phyloP scores from a whole-genome alignment of 2,797 vertebrate species.

The Clarias fuscus region DNA sequence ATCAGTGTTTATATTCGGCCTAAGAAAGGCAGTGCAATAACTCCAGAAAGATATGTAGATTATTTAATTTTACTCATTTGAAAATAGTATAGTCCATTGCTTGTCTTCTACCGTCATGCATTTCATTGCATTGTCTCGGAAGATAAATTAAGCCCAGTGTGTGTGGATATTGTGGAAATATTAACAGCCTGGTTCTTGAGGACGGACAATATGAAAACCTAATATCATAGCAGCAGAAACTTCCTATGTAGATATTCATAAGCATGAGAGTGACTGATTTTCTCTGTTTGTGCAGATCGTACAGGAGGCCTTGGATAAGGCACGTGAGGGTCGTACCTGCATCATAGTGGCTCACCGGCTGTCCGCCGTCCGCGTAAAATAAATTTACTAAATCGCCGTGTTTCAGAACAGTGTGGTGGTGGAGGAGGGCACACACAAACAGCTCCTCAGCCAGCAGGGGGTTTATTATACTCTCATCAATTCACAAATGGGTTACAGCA shows the following conservation, averaged over 20 bases:
- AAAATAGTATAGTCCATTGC: no score
- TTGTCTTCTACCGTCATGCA: background rate
- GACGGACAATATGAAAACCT: background rate
- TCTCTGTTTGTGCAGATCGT: conserved; percentile 76
- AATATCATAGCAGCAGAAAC: background rate
- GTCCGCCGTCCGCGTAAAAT: no score
- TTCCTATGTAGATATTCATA: background rate
- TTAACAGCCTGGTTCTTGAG: background rate
- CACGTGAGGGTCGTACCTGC: conserved; percentile 87
- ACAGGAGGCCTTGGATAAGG: conserved; percentile 90
- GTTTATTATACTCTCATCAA: conserved; percentile 86
- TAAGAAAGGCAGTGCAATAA: no score
- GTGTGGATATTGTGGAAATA: background rate
- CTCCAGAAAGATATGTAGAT: no score
- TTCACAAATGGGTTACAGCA: conserved; percentile 70
- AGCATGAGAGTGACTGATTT: background rate
- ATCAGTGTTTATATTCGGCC: no score
- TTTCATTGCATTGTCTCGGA: background rate
- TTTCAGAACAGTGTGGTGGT: conserved; percentile 80
- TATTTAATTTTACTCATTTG: no score
- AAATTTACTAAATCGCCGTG: no score
- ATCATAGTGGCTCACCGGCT: conserved; percentile 90
- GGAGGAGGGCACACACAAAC: conserved; percentile 89
- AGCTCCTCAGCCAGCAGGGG: conserved; percentile 85
- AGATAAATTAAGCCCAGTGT: background rate